A percentile compares a stretch with the other conserved stretches of the same genome.
Conservation (phyloP, 2,888 invertebrate genomes). For the Nowickia ferox region DNA sequence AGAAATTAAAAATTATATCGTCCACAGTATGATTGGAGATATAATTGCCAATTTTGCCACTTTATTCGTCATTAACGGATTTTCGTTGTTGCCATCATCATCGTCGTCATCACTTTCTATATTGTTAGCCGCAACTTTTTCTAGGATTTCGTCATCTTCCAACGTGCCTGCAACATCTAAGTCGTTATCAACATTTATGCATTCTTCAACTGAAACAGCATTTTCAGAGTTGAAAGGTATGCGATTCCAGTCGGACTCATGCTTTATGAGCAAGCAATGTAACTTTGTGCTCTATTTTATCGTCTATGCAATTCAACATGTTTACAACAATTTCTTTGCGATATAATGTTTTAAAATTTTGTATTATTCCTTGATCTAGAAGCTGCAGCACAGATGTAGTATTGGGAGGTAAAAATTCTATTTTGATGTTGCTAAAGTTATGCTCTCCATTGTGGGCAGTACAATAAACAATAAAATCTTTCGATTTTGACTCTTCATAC, state of each 20-base stretch:
- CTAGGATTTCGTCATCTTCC: conserved; percentile 44
- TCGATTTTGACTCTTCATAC: conserved; percentile 37
- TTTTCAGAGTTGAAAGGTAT: conserved; percentile 39
- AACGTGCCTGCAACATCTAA: conserved; percentile 40
- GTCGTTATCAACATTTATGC: conserved; percentile 34
- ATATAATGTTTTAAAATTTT: conserved; percentile 14
- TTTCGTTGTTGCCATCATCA: too few relatives aligned
- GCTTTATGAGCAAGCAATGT: conserved; percentile 32
- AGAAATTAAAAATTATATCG: conserved; percentile 31
- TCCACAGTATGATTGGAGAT: conserved; percentile 22
- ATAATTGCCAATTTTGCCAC: conserved; percentile 38
- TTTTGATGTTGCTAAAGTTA: neutral
- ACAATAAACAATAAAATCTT: conserved; percentile 41
- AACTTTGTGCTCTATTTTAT: conserved; percentile 38
- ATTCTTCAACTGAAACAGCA: conserved; percentile 47
- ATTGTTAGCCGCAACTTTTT: conserved; percentile 37
- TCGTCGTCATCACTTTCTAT: conserved; percentile 33
- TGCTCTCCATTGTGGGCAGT: conserved; percentile 25
- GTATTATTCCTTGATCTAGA: conserved; percentile 36
- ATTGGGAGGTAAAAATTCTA: too few relatives aligned
- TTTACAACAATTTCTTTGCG: conserved; percentile 16
- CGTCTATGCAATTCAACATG: conserved; percentile 35
- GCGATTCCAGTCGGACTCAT: conserved; percentile 19
- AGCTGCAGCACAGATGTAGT: conserved; percentile 29
- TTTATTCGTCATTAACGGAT: conserved; percentile 32